Evolutionary conservation across 1,140 invertebrate species (phyloP).

Genomic region (Sarcophaga peregrina): DNA sequence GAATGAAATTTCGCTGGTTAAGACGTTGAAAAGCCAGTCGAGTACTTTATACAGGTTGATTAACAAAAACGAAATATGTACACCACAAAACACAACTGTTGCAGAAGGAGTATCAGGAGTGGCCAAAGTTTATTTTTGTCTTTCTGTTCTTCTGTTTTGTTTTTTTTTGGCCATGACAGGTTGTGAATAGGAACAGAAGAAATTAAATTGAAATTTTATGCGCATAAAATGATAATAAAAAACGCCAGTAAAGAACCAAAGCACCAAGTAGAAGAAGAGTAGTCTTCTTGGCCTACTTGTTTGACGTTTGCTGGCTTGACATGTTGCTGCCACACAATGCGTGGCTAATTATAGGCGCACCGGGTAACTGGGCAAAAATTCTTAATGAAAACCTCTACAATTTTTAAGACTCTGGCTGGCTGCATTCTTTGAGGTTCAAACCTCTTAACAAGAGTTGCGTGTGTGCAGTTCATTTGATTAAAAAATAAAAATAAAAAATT

Average conservation of each 20-base stretch:
- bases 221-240: not conserved
- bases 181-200: not conserved
- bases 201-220: constrained; percentile 12
- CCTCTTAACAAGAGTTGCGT: constrained; percentile 29
- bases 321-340: constrained; percentile 31
- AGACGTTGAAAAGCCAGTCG: not conserved
- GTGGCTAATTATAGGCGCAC: constrained; percentile 38
- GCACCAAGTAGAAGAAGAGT: too few species aligned
- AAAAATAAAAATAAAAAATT: not conserved
- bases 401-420: too few species aligned
- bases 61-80: not conserved
- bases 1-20: constrained; percentile 5
- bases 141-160: not conserved
- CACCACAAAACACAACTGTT: not conserved
- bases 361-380: not conserved
- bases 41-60: not conserved
- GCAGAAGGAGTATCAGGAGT: not conserved
- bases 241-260: not conserved
- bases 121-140: too few species aligned
- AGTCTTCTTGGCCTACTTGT: constrained; percentile 8
- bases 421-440: not conserved
- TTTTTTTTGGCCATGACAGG: not conserved
- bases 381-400: not conserved
- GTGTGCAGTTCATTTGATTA: not conserved
- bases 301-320: constrained; percentile 22